Base-by-base conservation (phyloP, 2,888 invertebrate genomes). In the Cyclophora punctaria region DNA sequence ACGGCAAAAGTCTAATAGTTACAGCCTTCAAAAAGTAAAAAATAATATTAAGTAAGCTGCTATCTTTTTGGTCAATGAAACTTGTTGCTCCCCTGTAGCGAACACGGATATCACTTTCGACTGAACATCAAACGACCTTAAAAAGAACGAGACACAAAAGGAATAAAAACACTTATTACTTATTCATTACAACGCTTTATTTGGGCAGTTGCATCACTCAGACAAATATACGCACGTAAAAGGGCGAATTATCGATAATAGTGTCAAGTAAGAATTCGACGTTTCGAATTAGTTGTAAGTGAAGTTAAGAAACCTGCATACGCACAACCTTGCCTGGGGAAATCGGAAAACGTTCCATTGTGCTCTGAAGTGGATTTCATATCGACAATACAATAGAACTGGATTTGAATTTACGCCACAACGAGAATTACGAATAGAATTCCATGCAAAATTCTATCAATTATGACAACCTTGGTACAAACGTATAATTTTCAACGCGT, bases 171-270 rank as follows among this genome's bases (percentile, higher is more conserved):
- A 37, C 52, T 48, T 52, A 55, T 47, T 53, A 57, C 51, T 53
- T 52, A 55, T 53, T 48, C 46, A 57, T 57, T 54, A 56, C 54
- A 52, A 37, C 51, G 55, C 54, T 55, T 48, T 58, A 58, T 64
- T 57, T 53, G 56, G 55, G 6, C n/a, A 41, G 57, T 73, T 75
- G 61, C 69, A 58, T 62, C 62, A 69, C 58, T 50, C 35, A 64
- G 20, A 57, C 59, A 68, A 75, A 68, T 71, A 59, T 63, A 78
- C 72, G 73, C 77, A 75, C 71, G 75, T 56, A 71, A 59, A 59
- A 7, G 34, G 47, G 52, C 57, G 62, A 59, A 60, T 54, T 56
- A 62, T 61, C 59, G 67, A 65, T 68, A 66, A 48, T 34, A 49
- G 35, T 44, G 20, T 44, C 33, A 44, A n/a, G n/a, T n/a, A n/a